Base-by-base conservation (phyloP, 1,140 invertebrate genomes). In the Bombus soroeensis region DNA sequence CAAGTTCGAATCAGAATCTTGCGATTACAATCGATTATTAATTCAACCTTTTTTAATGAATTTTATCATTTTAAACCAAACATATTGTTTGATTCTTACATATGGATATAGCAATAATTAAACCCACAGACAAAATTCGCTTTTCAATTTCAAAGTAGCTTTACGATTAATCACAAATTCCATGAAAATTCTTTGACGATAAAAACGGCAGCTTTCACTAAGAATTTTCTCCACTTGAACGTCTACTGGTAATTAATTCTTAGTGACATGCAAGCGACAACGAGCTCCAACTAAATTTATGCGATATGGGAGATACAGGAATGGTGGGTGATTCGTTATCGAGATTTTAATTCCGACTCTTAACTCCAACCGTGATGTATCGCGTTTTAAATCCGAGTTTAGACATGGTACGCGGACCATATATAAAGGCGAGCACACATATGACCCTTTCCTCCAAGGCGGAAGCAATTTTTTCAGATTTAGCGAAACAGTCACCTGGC, bases 271-370 rank as follows among this genome's bases (percentile, higher is more conserved):
- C 34, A 5, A 34, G 32, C 62, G 41, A 66, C 62, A 34, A 68
- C 53, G 68, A 39, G 18, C 12, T 4, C 0, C 59, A 5, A n/a
- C 6, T 10, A 66, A 84, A 79, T 84, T 70, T 84, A 79, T 84
- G 28, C 82, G 82, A 71, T 59, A 32, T 12, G n/a, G 43, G 82
- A 71, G 78, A 79, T 79, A 84, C 5, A 15, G 64, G 62, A 70
- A 70, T 18, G 28, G 6, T 0, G 47, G 43, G 74, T 41, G 74
- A 83, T 83, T 70, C 74, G 62, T 84, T 84, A 84, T 84, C 66
- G 82, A 71, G 62, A 37, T 84, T 84, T 84, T 84, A 79, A 79
- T 83, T 68, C 43, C 64, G 39, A 22, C 59, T 53, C 41, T 82
- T 47, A 83, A 18, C 25, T 32, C 41, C 5, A 10, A 1, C 13